These are phyloP conservation scores for Operophtera brumata DNA, from an alignment of 2,888 invertebrate species.

Conservation along the genomic window DNA sequence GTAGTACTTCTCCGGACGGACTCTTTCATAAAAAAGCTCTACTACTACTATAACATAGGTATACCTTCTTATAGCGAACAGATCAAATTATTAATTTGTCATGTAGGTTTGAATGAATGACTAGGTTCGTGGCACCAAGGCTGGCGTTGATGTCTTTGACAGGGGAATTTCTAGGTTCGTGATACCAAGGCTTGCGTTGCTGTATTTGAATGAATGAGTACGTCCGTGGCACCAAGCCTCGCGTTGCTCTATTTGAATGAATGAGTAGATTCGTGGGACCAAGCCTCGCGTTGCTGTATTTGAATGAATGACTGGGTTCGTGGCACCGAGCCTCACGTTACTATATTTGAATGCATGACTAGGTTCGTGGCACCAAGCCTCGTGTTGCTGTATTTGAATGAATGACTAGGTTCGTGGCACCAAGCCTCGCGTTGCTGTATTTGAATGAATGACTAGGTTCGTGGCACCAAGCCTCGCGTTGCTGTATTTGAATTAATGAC, in stretches of 20 bases:
- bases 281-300: slow-evolving; percentile 25
- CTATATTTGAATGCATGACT: slow-evolving; percentile 11
- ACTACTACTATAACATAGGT: too few species aligned
- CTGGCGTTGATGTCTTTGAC: slow-evolving; percentile 29
- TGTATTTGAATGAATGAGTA: slow-evolving; percentile 8
- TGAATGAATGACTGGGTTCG: neutral
- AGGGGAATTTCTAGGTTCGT: slow-evolving; percentile 4
- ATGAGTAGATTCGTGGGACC: neutral
- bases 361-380: slow-evolving; percentile 1
- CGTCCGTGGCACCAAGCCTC: slow-evolving; percentile 1
- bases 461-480: slow-evolving; percentile 16
- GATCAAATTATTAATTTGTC: neutral
- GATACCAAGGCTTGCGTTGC: slow-evolving; percentile 20
- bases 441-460: neutral
- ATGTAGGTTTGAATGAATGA: neutral
- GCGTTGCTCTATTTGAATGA: slow-evolving; percentile 24
- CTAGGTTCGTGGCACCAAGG: slow-evolving; percentile 1
- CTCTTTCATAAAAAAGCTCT: too few species aligned
- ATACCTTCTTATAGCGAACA: too few species aligned
- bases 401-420: neutral
- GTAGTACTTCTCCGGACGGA: too few species aligned
- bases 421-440: slow-evolving; percentile 25
- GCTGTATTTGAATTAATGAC: slow-evolving; percentile 14
- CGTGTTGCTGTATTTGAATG: slow-evolving; percentile 24
- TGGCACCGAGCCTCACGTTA: slow-evolving; percentile 18